Evolutionary conservation across 2,113 vertebrate species (phyloP).

Genomic region (Dipodomys merriami): DNA sequence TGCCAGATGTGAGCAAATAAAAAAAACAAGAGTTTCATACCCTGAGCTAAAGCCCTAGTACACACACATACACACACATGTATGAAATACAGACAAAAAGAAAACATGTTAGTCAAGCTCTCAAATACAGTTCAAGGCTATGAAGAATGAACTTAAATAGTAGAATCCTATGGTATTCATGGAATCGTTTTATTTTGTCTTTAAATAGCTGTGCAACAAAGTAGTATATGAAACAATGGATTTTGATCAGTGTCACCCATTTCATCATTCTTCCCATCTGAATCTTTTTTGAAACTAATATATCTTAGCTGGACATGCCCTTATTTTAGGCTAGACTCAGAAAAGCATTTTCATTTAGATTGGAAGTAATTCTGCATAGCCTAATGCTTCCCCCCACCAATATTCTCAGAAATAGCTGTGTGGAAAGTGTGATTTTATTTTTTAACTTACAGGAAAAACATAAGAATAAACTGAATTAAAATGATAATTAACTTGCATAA

Average conservation of each 20-base stretch:
- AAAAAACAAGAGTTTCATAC: too few relatives aligned
- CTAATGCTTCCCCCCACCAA: background rate
- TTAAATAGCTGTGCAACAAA: too few relatives aligned
- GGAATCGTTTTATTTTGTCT: background rate
- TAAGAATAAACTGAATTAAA: background rate
- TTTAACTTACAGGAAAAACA: constrained; percentile 12
- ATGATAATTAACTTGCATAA: background rate
- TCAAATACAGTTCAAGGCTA: background rate
- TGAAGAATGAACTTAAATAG: background rate
- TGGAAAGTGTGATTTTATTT: background rate
- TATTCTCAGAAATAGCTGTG: background rate
- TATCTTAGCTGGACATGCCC: background rate
- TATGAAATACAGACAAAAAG: too few relatives aligned
- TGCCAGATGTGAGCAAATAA: too few relatives aligned
- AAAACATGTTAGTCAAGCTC: background rate
- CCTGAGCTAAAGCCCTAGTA: too few relatives aligned
- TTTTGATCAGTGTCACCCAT: too few relatives aligned
- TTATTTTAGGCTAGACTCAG: background rate
- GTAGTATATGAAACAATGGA: too few relatives aligned
- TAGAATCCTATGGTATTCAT: background rate
- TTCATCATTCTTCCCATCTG: too few relatives aligned
- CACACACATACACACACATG: too few relatives aligned
- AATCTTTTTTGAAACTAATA: background rate
- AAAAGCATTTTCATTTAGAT: constrained; percentile 6
- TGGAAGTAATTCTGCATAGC: background rate